Evolutionary conservation across 1,140 invertebrate species (phyloP), one percentile per base, ranked within the genome.

Genomic region (Euura lappo): DNA sequence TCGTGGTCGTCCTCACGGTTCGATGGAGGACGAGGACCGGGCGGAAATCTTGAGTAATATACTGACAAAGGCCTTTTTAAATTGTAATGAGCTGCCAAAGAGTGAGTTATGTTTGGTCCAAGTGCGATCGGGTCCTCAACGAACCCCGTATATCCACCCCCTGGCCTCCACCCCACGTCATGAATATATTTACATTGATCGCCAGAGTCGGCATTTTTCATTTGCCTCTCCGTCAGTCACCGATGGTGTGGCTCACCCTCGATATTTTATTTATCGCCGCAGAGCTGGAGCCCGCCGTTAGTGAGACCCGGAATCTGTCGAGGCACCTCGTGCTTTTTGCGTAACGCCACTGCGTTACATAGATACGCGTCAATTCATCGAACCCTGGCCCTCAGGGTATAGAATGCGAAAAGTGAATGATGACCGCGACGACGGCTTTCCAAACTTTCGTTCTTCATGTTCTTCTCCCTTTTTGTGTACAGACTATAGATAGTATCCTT

Each of bases 131-230:
- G 73, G 80, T 82, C 77, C 75, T 77, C 77, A 71, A 45, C 64
- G 60, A 66, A 43, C 47, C 44, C 67, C 64, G 67, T 74, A 69
- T 69, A 60, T 74, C 64, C 11, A 79, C 79, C 80, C 79, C 75
- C 81, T 28, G 51, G 72, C 72, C 71, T 74, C 81, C 80, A 84
- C 85, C 86, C 86, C 82, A 87, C 78, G 81, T 87, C 86, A 88
- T 88, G 86, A 88, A 88, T 88, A 88, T 88, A 88, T 88, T 88
- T 87, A 87, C 86, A 87, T 87, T 87, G 85, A 87, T 88, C 84
- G 85, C 80, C 80, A 80, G 82, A 82, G 81, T 86, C 84, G 81
- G 81, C 83, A 87, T 88, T 88, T 87, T 88, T 88, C 86, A 88
- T 87, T 86, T 85, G 83, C 78, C 74, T 77, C 77, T 76, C 79